These are phyloP conservation scores for Corythaixoides concolor DNA, from an alignment of 2,113 vertebrate species.

Conservation along the genomic window DNA sequence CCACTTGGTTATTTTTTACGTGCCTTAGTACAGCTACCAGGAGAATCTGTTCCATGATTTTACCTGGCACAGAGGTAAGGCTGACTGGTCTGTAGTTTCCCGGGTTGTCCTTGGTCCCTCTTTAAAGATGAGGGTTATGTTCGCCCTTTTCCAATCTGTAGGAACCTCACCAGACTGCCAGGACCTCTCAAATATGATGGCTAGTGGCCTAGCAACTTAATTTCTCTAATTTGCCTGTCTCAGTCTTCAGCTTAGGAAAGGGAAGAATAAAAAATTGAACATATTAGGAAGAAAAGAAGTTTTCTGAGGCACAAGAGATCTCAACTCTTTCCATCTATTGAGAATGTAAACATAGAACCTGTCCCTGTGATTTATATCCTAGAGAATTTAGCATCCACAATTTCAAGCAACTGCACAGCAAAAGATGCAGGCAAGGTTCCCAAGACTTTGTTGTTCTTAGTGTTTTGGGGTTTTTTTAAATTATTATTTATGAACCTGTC, in stretches of 20 bases:
- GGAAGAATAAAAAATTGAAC: neutral
- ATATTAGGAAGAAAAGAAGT: neutral
- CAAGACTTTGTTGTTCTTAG: neutral
- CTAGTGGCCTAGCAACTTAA: no score
- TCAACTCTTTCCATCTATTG: neutral
- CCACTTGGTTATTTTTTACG: no score
- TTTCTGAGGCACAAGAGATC: neutral
- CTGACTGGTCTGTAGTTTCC: no score
- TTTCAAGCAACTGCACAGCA: neutral
- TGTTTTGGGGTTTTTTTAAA: neutral
- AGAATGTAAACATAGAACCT: neutral
- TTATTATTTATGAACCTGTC: neutral
- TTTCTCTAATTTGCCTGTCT: neutral
- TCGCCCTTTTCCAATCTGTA: no score
- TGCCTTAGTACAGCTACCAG: no score
- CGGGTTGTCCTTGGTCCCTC: no score
- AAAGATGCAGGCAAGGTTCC: neutral
- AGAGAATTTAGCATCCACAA: neutral
- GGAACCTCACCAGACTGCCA: no score
- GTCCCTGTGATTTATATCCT: neutral
- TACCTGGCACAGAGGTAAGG: no score
- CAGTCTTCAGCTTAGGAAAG: neutral
- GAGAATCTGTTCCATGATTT: no score
- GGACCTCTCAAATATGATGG: no score
- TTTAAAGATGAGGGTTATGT: no score